phyloP scores from a whole-genome alignment of 2,113 vertebrate genomes.

The Onychorhynchus coronatus region DNA sequence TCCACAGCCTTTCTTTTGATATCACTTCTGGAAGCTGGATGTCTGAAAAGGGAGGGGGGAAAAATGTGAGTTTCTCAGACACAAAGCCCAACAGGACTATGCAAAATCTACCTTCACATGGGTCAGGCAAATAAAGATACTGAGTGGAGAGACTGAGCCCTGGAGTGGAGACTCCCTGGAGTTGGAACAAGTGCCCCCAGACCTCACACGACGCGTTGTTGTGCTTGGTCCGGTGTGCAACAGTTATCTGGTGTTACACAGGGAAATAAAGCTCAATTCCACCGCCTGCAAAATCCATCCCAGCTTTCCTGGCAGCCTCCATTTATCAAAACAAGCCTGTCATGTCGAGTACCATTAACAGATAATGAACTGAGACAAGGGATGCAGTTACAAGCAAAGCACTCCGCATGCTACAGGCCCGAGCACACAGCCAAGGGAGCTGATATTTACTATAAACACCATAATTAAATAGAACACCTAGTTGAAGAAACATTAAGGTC shows the following conservation, averaged over 20 bases:
- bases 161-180: not conserved
- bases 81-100: not conserved
- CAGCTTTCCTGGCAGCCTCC: constrained; percentile 86
- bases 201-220: rapidly evolving
- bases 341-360: constrained; percentile 95
- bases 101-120: not conserved
- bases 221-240: not conserved
- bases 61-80: rapidly evolving
- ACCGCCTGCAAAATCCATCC: constrained; percentile 77
- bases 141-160: rapidly evolving
- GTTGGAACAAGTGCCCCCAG: not conserved
- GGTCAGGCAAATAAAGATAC: rapidly evolving
- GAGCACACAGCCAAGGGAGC: constrained; percentile 85
- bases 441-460: constrained; percentile 79
- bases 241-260: not conserved
- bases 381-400: constrained; percentile 89
- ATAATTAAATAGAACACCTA: constrained; percentile 72
- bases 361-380: constrained; percentile 96
- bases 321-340: constrained; percentile 93
- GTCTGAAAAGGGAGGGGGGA: not conserved
- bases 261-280: constrained; percentile 6
- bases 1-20: not conserved
- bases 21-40: not conserved
- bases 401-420: constrained; percentile 85
- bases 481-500: constrained; percentile 58